phyloP scores from a whole-genome alignment of 2,797 vertebrate species.

The Sylvia borin region DNA sequence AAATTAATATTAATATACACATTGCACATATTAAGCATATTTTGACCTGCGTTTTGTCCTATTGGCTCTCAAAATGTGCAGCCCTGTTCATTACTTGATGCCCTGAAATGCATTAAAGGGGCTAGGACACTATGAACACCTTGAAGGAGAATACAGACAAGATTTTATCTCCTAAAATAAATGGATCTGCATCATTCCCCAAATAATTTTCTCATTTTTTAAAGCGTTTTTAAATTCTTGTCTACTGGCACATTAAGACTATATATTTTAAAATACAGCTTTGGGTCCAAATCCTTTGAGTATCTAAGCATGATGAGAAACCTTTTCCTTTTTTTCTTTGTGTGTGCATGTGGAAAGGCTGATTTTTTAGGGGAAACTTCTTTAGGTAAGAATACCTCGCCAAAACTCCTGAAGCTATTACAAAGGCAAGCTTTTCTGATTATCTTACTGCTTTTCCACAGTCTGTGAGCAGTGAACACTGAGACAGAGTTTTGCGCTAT shows the following conservation, averaged over 20 bases:
- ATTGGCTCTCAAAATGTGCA: conserved; percentile 31
- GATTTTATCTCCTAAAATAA: neutral
- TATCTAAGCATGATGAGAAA: neutral
- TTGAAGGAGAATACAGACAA: neutral
- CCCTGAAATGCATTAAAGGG: neutral
- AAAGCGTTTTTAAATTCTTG: neutral
- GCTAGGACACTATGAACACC: neutral
- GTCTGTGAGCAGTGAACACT: neutral
- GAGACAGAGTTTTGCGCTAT: neutral
- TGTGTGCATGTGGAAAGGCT: neutral
- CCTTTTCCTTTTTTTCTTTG: neutral
- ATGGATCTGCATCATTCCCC: neutral
- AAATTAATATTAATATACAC: conserved; percentile 68
- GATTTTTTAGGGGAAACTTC: neutral
- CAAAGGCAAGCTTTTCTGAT: neutral
- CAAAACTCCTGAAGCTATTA: neutral
- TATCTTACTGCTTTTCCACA: neutral
- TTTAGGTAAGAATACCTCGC: neutral
- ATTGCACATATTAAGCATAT: conserved; percentile 39
- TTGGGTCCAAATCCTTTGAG: neutral
- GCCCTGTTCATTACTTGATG: conserved; percentile 1
- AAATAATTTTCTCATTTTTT: neutral
- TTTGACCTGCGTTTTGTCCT: conserved; percentile 33
- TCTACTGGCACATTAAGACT: neutral
- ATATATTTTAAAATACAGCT: neutral